Evolutionary conservation across 1,140 invertebrate species (phyloP), one percentile per base, ranked within the genome.

Genomic region (Cotesia vestalis): DNA sequence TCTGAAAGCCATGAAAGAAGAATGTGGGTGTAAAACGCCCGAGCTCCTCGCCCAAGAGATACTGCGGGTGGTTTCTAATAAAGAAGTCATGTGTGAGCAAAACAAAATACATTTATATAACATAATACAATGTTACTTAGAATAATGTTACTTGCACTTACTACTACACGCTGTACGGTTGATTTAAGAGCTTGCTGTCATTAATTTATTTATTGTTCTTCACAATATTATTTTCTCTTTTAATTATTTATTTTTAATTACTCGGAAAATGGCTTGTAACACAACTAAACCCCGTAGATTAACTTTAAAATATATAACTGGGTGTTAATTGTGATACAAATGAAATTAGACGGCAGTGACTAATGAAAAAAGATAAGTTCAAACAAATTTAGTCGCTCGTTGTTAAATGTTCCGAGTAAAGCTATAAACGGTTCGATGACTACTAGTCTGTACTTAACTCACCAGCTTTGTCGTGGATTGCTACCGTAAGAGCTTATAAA

Each of bases 391-490:
- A 8, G 40, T 20, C 20, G 11, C 59, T 40, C 46, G 62, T 57
- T 46, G 27, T 59, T 38, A 27, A 51, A 72, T 38, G 34, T 72
- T 66, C 70, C 40, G 36, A 52, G 70, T 66, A 72, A 60, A 36
- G 70, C 63, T 72, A 71, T 71, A 71, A 64, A 71, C 69, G 69
- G 14, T 60, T 38, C n/a, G 70, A 66, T 72, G 70, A 72, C 70
- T 66, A 66, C 66, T 20, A 4, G 34, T 53, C 52, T 35, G 35
- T 69, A 35, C 27, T 27, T 27, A 27, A 27, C 27, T 27, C 27
- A 27, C 27, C 57, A 53, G 57, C 53, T 69, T 57, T 69, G 27
- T 27, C 27, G 27, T 27, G 27, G 1, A 27, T 27, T 27, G 27
- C 27, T 27, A 27, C 27, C 40, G 46, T 52, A 51, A 52, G 52